Base-by-base conservation (phyloP, 1,140 invertebrate genomes). In the Halictus rubicundus region DNA sequence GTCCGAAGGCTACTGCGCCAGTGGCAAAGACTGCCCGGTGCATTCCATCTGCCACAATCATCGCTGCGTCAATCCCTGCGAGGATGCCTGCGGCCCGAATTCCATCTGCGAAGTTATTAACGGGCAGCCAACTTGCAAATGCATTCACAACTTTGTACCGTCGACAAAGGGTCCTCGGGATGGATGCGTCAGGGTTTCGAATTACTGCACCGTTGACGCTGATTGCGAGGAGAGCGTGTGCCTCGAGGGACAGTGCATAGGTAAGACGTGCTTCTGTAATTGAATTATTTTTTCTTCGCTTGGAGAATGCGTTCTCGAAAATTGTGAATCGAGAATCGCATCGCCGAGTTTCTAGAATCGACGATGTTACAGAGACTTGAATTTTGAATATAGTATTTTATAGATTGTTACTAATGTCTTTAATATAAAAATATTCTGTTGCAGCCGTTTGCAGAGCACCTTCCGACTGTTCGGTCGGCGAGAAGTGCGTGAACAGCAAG, bases 211-310 rank as follows among this genome's bases (percentile, higher is more conserved):
- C 1, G 94, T 92, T n/a, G 97, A 98, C 90, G 85, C 93, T 10
- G 97, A 98, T 73, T 98, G 97, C 88, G 93, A 94, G 25, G 95
- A 95, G 71, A 95, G 96, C 78, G 93, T 97, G 63, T 98, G 97
- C 90, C 94, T 96, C 14, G 96, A 96, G 88, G 96, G 96, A 42
- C 96, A 98, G 89, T 98, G 98, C 88, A 95, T 96, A 92, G 92
- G 93, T 94, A 90, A 81, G 66, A 54, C 73, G 7, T 8, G 39
- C 63, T 57, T 63, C 54, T 23, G 23, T 14, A n/a, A 52, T 16
- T 52, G 16, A n/a, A n/a, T n/a, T n/a, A n/a, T n/a, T n/a, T n/a
- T n/a, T n/a, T n/a, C n/a, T n/a, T n/a, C n/a, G n/a, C n/a, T n/a
- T n/a, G n/a, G n/a, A n/a, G n/a, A n/a, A n/a, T n/a, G n/a, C n/a